These are phyloP conservation scores for Dicaeum eximium DNA, from an alignment of 2,113 vertebrate species.

Conservation along the genomic window DNA sequence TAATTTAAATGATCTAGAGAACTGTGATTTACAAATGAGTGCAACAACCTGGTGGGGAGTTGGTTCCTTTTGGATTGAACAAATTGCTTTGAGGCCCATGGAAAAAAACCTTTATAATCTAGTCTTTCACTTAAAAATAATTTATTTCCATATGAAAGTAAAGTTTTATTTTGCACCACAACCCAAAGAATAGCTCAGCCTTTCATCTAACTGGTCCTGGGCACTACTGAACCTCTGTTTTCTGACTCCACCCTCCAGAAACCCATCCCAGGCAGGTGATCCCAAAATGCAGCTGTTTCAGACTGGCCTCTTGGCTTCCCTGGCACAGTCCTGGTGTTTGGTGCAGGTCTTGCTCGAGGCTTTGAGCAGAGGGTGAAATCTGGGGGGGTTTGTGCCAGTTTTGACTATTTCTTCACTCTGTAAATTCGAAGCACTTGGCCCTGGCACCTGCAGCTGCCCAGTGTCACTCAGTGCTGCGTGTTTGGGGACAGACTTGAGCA, in stretches of 20 bases:
- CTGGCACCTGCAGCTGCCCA: background rate
- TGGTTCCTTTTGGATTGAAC: background rate
- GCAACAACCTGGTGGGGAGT: background rate
- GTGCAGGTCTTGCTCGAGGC: fast-evolving
- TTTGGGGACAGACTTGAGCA: background rate
- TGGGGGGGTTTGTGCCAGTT: background rate
- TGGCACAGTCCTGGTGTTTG: background rate
- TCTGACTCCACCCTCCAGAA: background rate
- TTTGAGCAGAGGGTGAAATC: background rate
- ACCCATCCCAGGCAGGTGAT: background rate
- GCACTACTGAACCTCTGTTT: background rate
- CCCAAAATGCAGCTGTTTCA: background rate
- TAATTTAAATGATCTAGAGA: background rate
- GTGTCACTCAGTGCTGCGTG: fast-evolving
- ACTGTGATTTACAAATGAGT: background rate
- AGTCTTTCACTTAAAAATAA: background rate
- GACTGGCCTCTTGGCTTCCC: background rate
- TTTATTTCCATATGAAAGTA: background rate
- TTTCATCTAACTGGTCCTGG: background rate
- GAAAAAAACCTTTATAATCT: background rate
- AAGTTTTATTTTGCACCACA: background rate
- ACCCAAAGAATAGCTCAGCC: background rate
- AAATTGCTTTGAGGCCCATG: background rate
- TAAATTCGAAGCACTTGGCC: background rate
- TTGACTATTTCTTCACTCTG: background rate